phyloP scores from a whole-genome alignment of 2,113 vertebrate genomes.

The Pao palembangensis region DNA sequence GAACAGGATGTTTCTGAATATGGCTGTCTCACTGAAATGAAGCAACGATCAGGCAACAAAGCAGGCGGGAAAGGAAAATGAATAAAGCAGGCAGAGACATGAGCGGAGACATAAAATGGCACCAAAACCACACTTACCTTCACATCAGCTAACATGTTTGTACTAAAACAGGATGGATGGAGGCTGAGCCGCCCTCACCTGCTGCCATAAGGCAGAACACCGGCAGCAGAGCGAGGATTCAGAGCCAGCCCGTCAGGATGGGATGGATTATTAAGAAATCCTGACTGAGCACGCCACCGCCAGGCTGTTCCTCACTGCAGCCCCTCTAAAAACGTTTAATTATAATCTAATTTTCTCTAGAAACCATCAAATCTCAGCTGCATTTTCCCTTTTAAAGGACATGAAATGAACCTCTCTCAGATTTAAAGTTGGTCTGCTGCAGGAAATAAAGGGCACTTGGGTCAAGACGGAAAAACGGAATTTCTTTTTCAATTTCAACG shows the following conservation, averaged over 20 bases:
- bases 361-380: too few species aligned
- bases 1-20: constrained; percentile 76
- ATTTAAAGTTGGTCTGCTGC: not conserved
- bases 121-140: constrained; percentile 66
- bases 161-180: constrained; percentile 1
- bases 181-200: constrained; percentile 15
- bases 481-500: not conserved
- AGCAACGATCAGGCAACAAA: constrained; percentile 11
- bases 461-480: not conserved
- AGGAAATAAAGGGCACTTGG: not conserved
- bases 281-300: not conserved
- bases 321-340: too few species aligned
- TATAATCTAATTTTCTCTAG: too few species aligned
- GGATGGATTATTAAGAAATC: constrained; percentile 32
- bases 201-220: constrained; percentile 24
- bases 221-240: constrained; percentile 32
- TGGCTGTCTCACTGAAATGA: constrained; percentile 69
- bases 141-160: constrained; percentile 30
- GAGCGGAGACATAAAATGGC: constrained; percentile 10
- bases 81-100: constrained; percentile 25
- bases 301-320: too few species aligned
- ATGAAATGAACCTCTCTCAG: too few species aligned
- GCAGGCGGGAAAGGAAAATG: constrained; percentile 1
- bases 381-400: too few species aligned
- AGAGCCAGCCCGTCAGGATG: constrained; percentile 58